These are phyloP conservation scores for Blastobasis lacticolella DNA, from an alignment of 2,888 invertebrate genomes.

Conservation along the genomic window DNA sequence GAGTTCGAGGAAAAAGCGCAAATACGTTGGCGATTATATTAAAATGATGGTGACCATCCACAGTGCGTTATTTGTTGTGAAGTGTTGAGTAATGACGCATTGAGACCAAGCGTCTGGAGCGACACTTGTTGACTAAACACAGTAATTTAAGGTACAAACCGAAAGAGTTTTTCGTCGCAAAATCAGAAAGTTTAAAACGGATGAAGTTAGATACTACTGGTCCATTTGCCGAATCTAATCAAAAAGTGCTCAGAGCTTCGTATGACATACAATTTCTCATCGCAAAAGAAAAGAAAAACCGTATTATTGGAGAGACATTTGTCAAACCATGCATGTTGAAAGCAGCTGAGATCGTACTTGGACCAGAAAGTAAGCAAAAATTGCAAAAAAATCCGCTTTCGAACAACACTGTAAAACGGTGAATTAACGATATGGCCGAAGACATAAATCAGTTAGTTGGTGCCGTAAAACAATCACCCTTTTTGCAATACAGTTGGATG, in stretches of 20 bases:
- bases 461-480: slow-evolving; percentile 13
- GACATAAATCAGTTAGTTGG: background rate
- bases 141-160: slow-evolving; percentile 10
- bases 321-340: slow-evolving; percentile 17
- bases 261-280: slow-evolving; percentile 1
- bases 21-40: background rate
- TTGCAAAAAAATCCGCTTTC: slow-evolving; percentile 15
- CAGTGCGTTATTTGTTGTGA: slow-evolving; percentile 13
- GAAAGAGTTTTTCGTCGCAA: background rate
- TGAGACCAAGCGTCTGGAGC: slow-evolving; percentile 9
- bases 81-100: slow-evolving; percentile 11
- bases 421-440: background rate
- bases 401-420: slow-evolving; percentile 6
- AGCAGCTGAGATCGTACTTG: slow-evolving; percentile 15
- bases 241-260: background rate
- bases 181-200: background rate
- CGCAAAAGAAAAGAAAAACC: slow-evolving; percentile 14
- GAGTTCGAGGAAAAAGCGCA: too few species aligned
- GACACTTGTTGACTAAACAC: slow-evolving; percentile 11
- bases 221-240: background rate
- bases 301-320: slow-evolving; percentile 15
- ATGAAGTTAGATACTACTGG: background rate
- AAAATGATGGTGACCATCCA: slow-evolving; percentile 9
- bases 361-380: slow-evolving; percentile 13
- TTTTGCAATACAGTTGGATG: slow-evolving; percentile 18